Evolutionary conservation across 2,888 invertebrate species (phyloP), one percentile per base, ranked within the genome.

Genomic region (Heteromurus nitidus): DNA sequence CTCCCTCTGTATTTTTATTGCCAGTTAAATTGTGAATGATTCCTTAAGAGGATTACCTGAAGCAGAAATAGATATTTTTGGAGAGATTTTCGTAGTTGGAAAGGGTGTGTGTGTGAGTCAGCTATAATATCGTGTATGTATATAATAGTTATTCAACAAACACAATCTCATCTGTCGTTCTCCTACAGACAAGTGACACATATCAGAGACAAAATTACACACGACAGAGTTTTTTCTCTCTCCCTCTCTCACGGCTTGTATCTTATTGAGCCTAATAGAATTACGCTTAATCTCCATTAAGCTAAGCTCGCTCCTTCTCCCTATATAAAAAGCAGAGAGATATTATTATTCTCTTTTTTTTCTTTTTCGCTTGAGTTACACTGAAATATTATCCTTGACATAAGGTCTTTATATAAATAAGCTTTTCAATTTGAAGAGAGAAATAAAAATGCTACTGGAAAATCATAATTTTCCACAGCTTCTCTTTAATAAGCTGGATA

Each of bases 371-470:
- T 44, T 55, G 69, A 53, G 36, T 30, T 26, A 2, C 60, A n/a
- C 44, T 74, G 20, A 64, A 64, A 36, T 53, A 64, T 74, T 64
- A 36, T 20, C 64, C 64, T 64, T 74, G 74, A 74, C 74, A 74
- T 64, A 36, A 55, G 65, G 64, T n/a, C 28, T 24, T 28, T 24
- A 55, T 55, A 70, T 31, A 50, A 50, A 68, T 50, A 24, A 13
- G 60, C 60, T 30, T 30, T 42, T 70, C n/a, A n/a, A n/a, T n/a
- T n/a, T n/a, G 47, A 44, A 44, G 24, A 7, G 16, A 5, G 18
- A n/a, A 5, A 44, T 55, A 76, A 68, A 69, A 50, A 24, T 76
- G 68, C 76, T 62, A 68, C 76, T 76, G 76, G 76, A 76, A 76
- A 76, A 67, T 58, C 30, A 53, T 68, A 22, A 47, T 47, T 76